Evolutionary conservation across 2,888 invertebrate genomes (phyloP), one percentile per base, ranked within the genome.

Genomic region (Pogonocherus hispidulus): DNA sequence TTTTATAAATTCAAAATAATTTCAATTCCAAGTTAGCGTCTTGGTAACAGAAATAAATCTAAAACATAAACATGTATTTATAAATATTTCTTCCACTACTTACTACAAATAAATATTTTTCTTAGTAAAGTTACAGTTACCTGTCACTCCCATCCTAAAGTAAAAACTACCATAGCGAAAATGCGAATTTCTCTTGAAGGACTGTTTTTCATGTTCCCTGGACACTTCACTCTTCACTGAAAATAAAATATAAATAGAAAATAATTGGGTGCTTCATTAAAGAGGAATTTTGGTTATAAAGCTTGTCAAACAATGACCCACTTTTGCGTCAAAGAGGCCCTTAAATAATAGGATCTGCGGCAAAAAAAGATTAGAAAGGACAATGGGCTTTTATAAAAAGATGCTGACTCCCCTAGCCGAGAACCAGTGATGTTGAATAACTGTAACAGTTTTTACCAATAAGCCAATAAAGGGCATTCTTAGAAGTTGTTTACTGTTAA

Each of bases 121-220:
- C n/a, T n/a, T 23, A 23, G 23, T 6, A 23, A 23, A 0, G 14
- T 22, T 14, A 46, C 8, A n/a, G n/a, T n/a, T 86, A 92, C 93
- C 92, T 76, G 93, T 92, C 62, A 95, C 95, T 57, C 95, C 95
- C 41, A 95, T 90, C 76, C 95, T 89, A 60, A 96, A 88, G 86
- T 95, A 96, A 85, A 96, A 95, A 85, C 94, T 95, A 57, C 95
- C 95, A 82, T 94, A 94, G 77, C 93, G 89, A 41, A 64, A 49
- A 35, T 71, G 64, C 3, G 63, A 16, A 51, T 68, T 59, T 47
- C 47, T 57, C 11, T 66, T 71, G 9, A 14, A 3, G 3, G 9
- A 54, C 1, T 18, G 52, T 27, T 20, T 51, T 3, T 35, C 1
- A 14, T 41, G 9, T 8, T 65, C 70, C 32, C 23, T 63, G 5